Evolutionary conservation across 2,888 invertebrate genomes (phyloP), one percentile per base, ranked within the genome.

Genomic region (Zonitis immaculata): DNA sequence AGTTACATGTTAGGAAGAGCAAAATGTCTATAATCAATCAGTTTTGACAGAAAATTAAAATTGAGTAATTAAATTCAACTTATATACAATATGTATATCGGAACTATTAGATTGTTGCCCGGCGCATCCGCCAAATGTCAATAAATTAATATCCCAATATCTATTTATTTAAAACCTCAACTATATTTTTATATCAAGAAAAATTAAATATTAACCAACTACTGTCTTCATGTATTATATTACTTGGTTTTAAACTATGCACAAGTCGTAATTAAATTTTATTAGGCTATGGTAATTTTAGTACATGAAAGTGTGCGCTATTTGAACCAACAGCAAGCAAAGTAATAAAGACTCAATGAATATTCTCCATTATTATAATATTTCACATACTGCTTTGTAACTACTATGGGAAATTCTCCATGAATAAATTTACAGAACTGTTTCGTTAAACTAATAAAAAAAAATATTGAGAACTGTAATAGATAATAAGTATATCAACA

Each of bases 231-330:
- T 28, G 28, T 45, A 20, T 45, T 28, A 28, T 45, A 16, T 45
- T 30, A 28, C 28, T 28, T 27, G 45, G 18, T 28, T 45, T 45
- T 45, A 45, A 45, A 45, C 45, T 45, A 44, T 45, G 45, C 45
- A 45, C 45, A 45, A 45, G 28, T 45, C 28, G 45, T 30, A 28
- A 45, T 45, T 45, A 45, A 45, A 45, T 45, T 45, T 28, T 45
- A 45, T 45, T 45, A 45, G 45, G 30, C 28, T 45, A 45, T 16
- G 45, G 45, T 45, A 45, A 45, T 45, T 45, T 45, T 45, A 45
- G 28, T 45, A 45, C 28, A 45, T 45, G 44, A 27, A 44, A 44
- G 28, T 44, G 45, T 45, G 45, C 45, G 20, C 45, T 30, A 45
- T 45, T 45, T 45, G 18, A 27, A 45, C 27, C 45, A 20, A 16